Conservation (phyloP, 1,140 invertebrate genomes). For the Aphis craccivora region DNA sequence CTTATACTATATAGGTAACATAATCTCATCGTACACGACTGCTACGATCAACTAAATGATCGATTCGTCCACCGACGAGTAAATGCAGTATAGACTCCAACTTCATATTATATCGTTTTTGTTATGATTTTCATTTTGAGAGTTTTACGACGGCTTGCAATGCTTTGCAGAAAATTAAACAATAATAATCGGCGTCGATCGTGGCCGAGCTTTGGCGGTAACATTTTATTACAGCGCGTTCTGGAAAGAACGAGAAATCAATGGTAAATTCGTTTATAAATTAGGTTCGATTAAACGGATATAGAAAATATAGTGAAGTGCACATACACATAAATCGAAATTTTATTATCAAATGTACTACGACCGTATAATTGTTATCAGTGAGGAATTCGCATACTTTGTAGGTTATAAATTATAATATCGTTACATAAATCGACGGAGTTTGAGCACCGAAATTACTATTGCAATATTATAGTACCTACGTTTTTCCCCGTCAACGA, state of each 20-base stretch:
- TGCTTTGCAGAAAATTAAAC: background rate
- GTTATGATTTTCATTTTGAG: background rate
- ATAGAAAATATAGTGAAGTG: background rate
- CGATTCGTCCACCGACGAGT: background rate
- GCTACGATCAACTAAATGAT: background rate
- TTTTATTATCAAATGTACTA: background rate
- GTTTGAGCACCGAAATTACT: background rate
- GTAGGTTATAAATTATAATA: background rate
- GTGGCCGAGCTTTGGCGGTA: background rate
- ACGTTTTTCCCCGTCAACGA: background rate
- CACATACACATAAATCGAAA: background rate
- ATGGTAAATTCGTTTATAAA: too few species aligned
- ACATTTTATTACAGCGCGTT: background rate
- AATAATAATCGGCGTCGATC: background rate
- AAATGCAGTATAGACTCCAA: background rate
- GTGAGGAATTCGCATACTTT: background rate
- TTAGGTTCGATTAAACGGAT: background rate
- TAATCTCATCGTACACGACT: background rate
- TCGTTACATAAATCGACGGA: background rate
- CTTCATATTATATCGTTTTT: background rate
- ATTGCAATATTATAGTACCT: background rate
- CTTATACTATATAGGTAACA: background rate
- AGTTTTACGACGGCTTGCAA: background rate
- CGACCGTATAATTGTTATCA: background rate
- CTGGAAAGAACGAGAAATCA: background rate